Evolutionary conservation across 2,888 invertebrate species (phyloP).

Genomic region (Andrena praecox): DNA sequence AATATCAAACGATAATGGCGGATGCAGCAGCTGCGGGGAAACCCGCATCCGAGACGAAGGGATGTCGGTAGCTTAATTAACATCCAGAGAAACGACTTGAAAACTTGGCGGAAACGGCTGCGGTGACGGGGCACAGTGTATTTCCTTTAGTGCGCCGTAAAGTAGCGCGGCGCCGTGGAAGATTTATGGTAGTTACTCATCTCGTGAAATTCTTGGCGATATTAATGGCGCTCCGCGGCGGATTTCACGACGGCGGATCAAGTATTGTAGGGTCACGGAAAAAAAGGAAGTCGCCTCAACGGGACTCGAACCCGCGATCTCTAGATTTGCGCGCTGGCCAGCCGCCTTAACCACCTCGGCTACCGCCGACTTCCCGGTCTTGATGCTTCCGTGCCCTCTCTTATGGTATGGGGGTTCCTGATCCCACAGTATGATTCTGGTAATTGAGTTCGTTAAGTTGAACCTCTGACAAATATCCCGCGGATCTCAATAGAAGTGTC

Average conservation of each 20-base stretch:
- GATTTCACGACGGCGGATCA: neutral
- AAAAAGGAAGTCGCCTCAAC: no score
- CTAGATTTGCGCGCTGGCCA: no score
- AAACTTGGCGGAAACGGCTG: conserved; percentile 39
- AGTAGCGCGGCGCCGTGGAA: neutral
- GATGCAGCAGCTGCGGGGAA: conserved; percentile 45
- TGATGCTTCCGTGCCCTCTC: no score
- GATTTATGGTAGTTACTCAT: conserved; percentile 21
- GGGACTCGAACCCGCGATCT: no score
- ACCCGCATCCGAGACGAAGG: conserved; percentile 19
- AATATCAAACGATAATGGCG: conserved; percentile 58
- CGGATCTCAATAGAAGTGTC: no score
- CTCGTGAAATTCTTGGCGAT: neutral
- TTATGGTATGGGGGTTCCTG: no score
- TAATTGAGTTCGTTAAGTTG: no score
- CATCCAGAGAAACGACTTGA: conserved; percentile 46
- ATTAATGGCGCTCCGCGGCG: neutral
- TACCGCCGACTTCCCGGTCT: no score
- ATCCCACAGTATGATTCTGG: no score
- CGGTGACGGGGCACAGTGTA: neutral
- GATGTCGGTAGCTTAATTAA: conserved; percentile 61
- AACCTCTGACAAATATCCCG: no score
- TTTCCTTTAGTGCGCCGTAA: conserved; percentile 37
- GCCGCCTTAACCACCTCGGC: no score
- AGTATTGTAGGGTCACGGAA: neutral